phyloP scores from a whole-genome alignment of 1,140 invertebrate genomes.

The Scaptomyza montana region DNA sequence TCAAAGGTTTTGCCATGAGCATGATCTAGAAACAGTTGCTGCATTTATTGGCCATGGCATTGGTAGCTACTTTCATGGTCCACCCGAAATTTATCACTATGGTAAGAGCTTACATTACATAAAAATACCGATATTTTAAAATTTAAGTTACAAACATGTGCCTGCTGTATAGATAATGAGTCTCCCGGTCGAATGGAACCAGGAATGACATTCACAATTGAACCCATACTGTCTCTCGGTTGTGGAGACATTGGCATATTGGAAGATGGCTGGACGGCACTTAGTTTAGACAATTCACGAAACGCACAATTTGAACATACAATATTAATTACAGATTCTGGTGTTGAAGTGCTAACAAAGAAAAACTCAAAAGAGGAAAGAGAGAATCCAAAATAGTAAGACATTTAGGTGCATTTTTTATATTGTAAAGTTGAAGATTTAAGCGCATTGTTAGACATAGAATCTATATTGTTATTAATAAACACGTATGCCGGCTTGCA shows the following conservation, averaged over 20 bases:
- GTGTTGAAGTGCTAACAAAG: constrained; percentile 89
- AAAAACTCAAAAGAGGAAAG: not conserved
- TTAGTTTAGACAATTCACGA: constrained; percentile 90
- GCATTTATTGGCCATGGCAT: constrained; percentile 96
- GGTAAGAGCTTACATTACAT: constrained; percentile 83
- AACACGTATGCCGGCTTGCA: constrained; percentile 42
- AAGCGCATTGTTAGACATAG: constrained; percentile 30
- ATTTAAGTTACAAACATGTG: not conserved
- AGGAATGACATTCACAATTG: constrained; percentile 97
- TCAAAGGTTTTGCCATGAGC: constrained; percentile 86
- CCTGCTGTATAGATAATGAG: constrained; percentile 86
- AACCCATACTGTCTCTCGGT: constrained; percentile 94
- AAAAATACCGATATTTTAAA: not conserved
- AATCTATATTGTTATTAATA: constrained; percentile 18
- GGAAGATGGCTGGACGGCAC: constrained; percentile 94
- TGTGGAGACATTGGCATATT: constrained; percentile 87
- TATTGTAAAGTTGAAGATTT: not conserved
- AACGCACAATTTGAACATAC: constrained; percentile 97
- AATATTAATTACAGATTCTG: constrained; percentile 91
- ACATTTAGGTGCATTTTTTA: constrained; percentile 52
- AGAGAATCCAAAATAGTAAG: constrained; percentile 7
- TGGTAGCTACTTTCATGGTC: constrained; percentile 95
- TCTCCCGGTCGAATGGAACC: constrained; percentile 90
- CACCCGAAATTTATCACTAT: constrained; percentile 93
- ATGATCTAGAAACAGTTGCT: constrained; percentile 89